A percentile compares a stretch with the other conserved stretches of the same genome.
These are phyloP conservation scores for Poeciliopsis prolifica DNA, from an alignment of 2,113 vertebrate species.

Conservation along the genomic window DNA sequence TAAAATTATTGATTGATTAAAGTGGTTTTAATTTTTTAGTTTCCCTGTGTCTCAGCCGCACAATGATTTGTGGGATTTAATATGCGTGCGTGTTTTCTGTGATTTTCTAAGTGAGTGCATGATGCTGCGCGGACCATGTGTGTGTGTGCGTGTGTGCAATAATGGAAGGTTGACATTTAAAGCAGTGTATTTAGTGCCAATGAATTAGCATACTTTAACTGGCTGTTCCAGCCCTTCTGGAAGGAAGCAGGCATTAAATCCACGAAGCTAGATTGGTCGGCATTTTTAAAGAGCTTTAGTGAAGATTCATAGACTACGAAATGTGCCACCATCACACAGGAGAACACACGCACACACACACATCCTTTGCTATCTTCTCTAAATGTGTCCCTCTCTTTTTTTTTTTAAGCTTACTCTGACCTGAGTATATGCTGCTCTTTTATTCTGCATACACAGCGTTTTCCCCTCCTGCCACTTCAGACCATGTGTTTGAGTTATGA, in stretches of 20 bases:
- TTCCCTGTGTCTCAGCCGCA: conserved; percentile 30
- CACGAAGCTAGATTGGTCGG: conserved; percentile 64
- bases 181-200: conserved; percentile 74
- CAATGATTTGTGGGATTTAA: conserved; percentile 24
- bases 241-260: conserved; percentile 70
- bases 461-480: conserved; percentile 48
- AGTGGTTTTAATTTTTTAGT: conserved; percentile 64
- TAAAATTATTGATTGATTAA: conserved; percentile 63
- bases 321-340: conserved; percentile 46
- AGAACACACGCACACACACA: conserved; percentile 25
- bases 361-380: conserved; percentile 17
- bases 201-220: conserved; percentile 80
- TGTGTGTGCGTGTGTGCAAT: conserved; percentile 53
- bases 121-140: conserved; percentile 23
- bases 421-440: conserved; percentile 36
- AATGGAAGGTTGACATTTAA: conserved; percentile 79
- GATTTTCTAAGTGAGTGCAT: conserved; percentile 39
- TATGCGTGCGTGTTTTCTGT: conserved; percentile 7
- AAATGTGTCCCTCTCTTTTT: conserved; percentile 16
- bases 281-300: conserved; percentile 72
- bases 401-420: conserved; percentile 50
- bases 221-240: conserved; percentile 64
- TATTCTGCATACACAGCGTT: conserved; percentile 68
- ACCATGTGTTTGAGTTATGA: conserved; percentile 68
- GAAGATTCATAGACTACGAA: conserved; percentile 73